These are phyloP conservation scores for Girardinus metallicus DNA, from an alignment of 2,797 vertebrate genomes.

Conservation along the genomic window DNA sequence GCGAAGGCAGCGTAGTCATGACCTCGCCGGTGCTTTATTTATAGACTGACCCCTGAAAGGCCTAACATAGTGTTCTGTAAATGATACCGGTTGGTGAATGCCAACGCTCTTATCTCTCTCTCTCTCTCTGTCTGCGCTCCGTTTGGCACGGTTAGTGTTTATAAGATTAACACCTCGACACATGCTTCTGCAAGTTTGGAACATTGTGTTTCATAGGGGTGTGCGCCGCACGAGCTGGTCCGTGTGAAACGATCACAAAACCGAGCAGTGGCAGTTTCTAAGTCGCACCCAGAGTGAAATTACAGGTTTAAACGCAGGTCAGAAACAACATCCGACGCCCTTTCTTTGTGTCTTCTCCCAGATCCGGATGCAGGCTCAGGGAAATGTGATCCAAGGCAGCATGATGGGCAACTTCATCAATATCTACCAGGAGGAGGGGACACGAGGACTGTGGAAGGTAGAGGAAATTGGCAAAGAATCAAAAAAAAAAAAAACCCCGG, in stretches of 20 bases:
- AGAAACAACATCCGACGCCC: neutral
- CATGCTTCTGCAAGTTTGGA: slow-evolving; percentile 21
- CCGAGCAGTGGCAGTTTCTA: neutral
- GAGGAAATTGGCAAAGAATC: slow-evolving; percentile 13
- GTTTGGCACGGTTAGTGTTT: neutral
- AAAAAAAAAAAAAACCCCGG: accelerated
- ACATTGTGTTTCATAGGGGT: slow-evolving; percentile 24
- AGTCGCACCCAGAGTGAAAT: neutral
- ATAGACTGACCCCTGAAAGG: slow-evolving; percentile 38
- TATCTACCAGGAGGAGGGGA: slow-evolving; percentile 96
- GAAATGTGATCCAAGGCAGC: slow-evolving; percentile 92
- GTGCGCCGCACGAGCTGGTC: neutral
- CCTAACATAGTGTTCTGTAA: slow-evolving; percentile 62
- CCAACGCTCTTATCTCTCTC: slow-evolving; percentile 14
- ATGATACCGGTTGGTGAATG: slow-evolving; percentile 26
- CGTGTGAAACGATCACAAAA: slow-evolving; percentile 8
- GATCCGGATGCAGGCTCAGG: slow-evolving; percentile 99
- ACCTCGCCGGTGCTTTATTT: slow-evolving; percentile 55
- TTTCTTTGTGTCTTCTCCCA: slow-evolving; percentile 60
- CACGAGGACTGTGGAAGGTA: slow-evolving; percentile 94
- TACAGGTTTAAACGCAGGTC: neutral
- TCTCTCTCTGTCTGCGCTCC: neutral
- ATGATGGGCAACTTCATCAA: slow-evolving; percentile 98
- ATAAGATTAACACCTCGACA: slow-evolving; percentile 1
- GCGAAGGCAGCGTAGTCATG: slow-evolving; percentile 5